A percentile compares a stretch with the other conserved stretches of the same genome.
phyloP scores from a whole-genome alignment of 2,888 invertebrate genomes.

The Julus scanicus region DNA sequence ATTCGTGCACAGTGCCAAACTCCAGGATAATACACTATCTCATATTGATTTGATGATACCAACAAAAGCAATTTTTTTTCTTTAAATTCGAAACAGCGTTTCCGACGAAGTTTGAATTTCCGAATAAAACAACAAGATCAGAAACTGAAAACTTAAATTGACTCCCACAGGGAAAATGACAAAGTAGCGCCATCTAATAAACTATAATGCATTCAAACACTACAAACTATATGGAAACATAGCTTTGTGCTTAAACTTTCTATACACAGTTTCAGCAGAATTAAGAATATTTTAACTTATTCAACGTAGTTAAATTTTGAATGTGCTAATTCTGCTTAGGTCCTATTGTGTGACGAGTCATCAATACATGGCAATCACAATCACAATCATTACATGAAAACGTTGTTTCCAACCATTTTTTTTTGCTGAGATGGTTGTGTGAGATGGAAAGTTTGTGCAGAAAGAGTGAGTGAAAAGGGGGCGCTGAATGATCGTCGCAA shows the following conservation, averaged over 20 bases:
- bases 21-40: neutral
- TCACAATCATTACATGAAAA: neutral
- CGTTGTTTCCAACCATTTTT: neutral
- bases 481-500: slow-evolving; percentile 37
- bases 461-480: slow-evolving; percentile 2
- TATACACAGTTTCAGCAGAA: too few relatives aligned
- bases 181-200: neutral
- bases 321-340: too few relatives aligned
- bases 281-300: too few relatives aligned
- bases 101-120: neutral
- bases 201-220: neutral
- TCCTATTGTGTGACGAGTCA: neutral
- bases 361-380: neutral
- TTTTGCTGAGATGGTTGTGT: neutral
- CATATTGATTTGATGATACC: neutral
- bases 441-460: neutral
- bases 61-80: neutral
- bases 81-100: neutral
- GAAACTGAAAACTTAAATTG: neutral
- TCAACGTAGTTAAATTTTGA: too few relatives aligned
- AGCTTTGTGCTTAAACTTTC: too few relatives aligned
- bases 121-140: neutral
- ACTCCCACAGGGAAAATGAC: neutral
- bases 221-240: too few relatives aligned
- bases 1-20: neutral